Evolutionary conservation across 2,113 vertebrate species (phyloP).

Genomic region (Anser cygnoides): DNA sequence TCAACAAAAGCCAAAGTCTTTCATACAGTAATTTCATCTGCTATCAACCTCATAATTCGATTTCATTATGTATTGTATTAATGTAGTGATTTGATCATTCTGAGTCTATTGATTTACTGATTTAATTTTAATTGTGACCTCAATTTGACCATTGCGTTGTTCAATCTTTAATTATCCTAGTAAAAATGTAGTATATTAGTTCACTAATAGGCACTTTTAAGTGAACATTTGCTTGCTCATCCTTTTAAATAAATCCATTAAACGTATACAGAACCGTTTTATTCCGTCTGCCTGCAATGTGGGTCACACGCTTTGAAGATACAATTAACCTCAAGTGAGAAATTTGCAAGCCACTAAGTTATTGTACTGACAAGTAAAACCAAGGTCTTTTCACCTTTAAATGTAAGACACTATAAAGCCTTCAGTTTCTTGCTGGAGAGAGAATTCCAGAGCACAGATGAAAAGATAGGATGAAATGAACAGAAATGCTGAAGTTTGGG

Average conservation of each 20-base stretch:
- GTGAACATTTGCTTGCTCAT: conserved; percentile 30
- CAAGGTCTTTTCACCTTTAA: conserved; percentile 26
- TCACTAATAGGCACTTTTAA: background rate
- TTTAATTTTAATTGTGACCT: conserved; percentile 54
- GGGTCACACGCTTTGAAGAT: background rate
- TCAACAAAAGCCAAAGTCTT: background rate
- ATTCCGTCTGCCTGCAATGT: background rate
- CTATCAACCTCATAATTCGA: background rate
- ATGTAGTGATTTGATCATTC: background rate
- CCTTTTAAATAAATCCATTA: conserved; percentile 55
- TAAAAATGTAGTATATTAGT: conserved; percentile 17
- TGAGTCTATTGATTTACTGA: conserved; percentile 33
- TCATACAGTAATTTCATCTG: background rate
- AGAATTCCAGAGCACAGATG: background rate
- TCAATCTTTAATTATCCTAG: background rate
- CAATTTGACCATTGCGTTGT: background rate
- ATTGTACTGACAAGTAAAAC: conserved; percentile 18
- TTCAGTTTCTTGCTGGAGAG: background rate
- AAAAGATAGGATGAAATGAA: conserved; percentile 21
- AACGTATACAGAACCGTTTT: background rate
- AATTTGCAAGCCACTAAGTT: conserved; percentile 23
- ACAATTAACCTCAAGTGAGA: conserved; percentile 49
- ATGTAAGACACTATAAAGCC: background rate
- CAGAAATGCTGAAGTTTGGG: conserved; percentile 1
- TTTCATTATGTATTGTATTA: background rate